Evolutionary conservation across 2,888 invertebrate species (phyloP), one percentile per base, ranked within the genome.

Genomic region (Agriopis leucophaearia): DNA sequence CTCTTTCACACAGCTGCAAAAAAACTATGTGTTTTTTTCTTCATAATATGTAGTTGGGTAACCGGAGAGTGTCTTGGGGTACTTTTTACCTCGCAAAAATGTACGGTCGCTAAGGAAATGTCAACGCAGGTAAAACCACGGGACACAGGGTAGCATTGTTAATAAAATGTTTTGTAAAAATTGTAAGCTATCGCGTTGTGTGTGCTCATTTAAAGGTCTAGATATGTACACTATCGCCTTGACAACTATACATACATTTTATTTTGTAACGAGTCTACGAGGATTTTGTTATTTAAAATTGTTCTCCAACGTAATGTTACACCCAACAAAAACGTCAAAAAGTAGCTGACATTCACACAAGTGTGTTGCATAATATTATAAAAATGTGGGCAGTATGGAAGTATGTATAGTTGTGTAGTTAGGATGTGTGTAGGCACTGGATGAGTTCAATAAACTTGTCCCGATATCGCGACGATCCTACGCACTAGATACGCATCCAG

Each of bases 391-490:
- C 38, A 38, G 44, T 38, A 16, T 54, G 12, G 45, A n/a, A 8
- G 47, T 27, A 58, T 27, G 54, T 65, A 57, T 47, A 27, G 27
- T 27, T 27, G n/a, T n/a, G 44, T 58, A 57, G n/a, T 50, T 12
- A 8, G 40, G 15, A 52, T 12, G 54, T 65, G 54, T 56, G 38
- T 42, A 47, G 56, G 60, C 18, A 57, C 36, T 38, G 51, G 66
- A 65, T 65, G 69, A 69, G 76, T 79, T 80, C 83, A 81, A 85
- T 87, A 88, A 88, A 88, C 83, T 85, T 82, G 85, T 81, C 77
- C 76, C 72, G 77, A 77, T 85, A 86, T 85, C 82, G 81, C 81
- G 81, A 80, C 78, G 86, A 87, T 85, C 87, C 91, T 90, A 90
- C 90, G 87, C 90, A 83, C 81, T 82, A 83, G 86, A 86, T 83